Base-by-base conservation (phyloP, 2,888 invertebrate species). In the Artemia sinica region DNA sequence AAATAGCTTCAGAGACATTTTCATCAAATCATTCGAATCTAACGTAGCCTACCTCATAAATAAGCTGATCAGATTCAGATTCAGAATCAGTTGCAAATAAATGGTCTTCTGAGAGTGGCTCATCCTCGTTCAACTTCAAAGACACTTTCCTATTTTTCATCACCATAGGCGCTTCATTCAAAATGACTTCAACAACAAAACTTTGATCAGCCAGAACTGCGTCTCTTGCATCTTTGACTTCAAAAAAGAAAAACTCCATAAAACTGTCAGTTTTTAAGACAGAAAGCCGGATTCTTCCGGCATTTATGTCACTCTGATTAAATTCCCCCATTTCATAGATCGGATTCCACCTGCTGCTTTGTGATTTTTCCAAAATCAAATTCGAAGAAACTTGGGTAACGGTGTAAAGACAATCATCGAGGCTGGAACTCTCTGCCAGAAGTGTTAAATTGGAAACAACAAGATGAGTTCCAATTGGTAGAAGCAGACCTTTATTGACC, bases 241-340 rank as follows among this genome's bases (percentile, higher is more conserved):
- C 58, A 18, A 58, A 58, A 18, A 58, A 58, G 58, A 58, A 58
- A 18, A 58, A 58, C 18, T 58, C 58, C 58, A 58, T 58, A 58
- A 58, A 58, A n/a, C 14, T 58, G 14, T 58, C 58, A n/a, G 58
- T 14, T 58, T 58, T 58, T 8, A n/a, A 14, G 8, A 58, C 58
- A 9, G 58, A 58, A 58, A 58, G 14, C 8, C 58, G 58, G 8
- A 58, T 18, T 8, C 58, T n/a, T n/a, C 58, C 58, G 58, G 14
- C 9, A 18, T 58, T 58, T 58, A 58, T 58, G n/a, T 58, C 58
- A 18, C 58, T 58, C 18, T 58, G 58, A 58, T 58, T 58, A 18
- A 58, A 58, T 14, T n/a, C 58, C 9, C 58, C 58, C 18, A 58
- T 18, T 58, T 58, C 58, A 18, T 1, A n/a, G 14, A 58, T 18